Base-by-base conservation (phyloP, 2,888 invertebrate species). In the Colostygia pectinataria region DNA sequence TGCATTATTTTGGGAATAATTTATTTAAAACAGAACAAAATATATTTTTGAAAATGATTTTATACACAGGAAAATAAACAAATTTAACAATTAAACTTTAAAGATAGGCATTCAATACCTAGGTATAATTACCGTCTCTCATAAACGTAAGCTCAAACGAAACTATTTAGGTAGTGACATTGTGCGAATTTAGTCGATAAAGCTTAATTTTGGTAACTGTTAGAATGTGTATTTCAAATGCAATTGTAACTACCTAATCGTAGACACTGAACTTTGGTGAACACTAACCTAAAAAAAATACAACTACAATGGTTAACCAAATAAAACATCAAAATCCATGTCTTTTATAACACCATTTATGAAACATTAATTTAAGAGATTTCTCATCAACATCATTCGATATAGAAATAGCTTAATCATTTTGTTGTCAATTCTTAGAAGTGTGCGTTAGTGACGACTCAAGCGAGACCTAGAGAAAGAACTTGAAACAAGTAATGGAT, bases 271-370 rank as follows among this genome's bases (percentile, higher is more conserved):
- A 81, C 87, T 87, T 88, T 88, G 87, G 86, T 77, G 77, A 74
- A 60, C 41, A 70, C 63, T 76, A 78, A 83, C 80, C 75, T 78
- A 82, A 84, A 73, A 71, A 55, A 60, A 71, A 69, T 65, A n/a
- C n/a, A 79, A 28, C 74, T 82, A 87, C 63, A 86, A 84, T 77
- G 80, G 76, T 78, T 79, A 83, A 86, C 80, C 76, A 72, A 83
- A 79, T 66, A 78, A 75, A 76, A 78, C 64, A 80, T 83, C 68
- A 68, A 78, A 77, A 79, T 64, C 68, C 72, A 76, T 82, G 85
- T 87, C 83, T 87, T 87, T 86, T 83, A n/a, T n/a, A 71, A 75
- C 39, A 42, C 24, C 15, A 38, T 38, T 29, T 25, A 28, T 32
- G 15, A 31, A 34, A 32, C 38, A 23, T 24, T 2, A 23, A 18